Evolutionary conservation across 1,140 invertebrate species (phyloP), one percentile per base, ranked within the genome.

Genomic region (Probaryconus sp.): DNA sequence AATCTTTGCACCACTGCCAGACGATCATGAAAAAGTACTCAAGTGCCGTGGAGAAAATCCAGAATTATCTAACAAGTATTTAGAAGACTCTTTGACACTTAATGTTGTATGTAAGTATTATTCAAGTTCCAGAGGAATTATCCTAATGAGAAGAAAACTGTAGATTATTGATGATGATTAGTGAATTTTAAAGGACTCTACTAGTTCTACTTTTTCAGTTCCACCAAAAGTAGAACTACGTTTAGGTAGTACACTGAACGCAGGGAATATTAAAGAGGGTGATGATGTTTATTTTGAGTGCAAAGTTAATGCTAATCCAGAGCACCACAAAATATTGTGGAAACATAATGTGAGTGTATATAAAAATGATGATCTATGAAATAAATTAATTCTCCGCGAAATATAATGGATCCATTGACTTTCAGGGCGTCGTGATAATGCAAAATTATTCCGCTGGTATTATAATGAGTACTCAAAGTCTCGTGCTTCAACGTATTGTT

Each of bases 271-370:
- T 87, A 87, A 70, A 38, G 94, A 96, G 88, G 94, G 95, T 21
- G 95, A 96, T 79, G 96, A 97, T 85, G 94, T 97, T 33, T 97
- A 96, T 88, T 96, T 97, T 86, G 95, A 97, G 87, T 97, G 95
- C 87, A 93, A 95, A 88, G 95, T 97, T 63, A 90, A 91, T 78
- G 94, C 95, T 50, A 96, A 96, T 89, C 95, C 95, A 11, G 91
- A 92, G 61, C 94, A 92, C 84, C 91, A 93, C 71, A 94, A 94
- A 81, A 92, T 97, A 40, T 92, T 92, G 26, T 97, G 96, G 96
- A 89, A 93, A 61, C 94, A 95, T 85, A 94, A 96, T 81, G 95
- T 96, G 89, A 92, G 93, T 93, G 28, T 37, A 26, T 28, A n/a
- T n/a, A n/a, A n/a, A n/a, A n/a, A n/a, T n/a, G n/a, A n/a, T n/a